Conservation (phyloP, 64 coral and sea anemone species). For the Montipora sp. region DNA sequence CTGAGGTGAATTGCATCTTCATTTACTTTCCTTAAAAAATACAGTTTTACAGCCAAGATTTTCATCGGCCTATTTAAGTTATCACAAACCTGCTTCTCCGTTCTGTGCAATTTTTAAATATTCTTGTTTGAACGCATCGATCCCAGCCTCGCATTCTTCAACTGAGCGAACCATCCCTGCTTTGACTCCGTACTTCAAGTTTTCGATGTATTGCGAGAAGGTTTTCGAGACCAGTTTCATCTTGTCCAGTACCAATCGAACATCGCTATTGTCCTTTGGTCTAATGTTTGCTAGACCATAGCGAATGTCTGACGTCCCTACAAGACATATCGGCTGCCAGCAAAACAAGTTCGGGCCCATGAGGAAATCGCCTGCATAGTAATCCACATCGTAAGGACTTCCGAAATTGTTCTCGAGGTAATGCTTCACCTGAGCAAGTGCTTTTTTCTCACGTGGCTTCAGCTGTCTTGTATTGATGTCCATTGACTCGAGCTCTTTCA, state of each 20-base stretch:
- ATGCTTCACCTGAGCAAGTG: conserved; percentile 85
- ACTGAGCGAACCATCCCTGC: conserved; percentile 62
- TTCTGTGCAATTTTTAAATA: conserved; percentile 18
- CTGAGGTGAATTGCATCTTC: too few species aligned
- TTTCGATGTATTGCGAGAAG: conserved; percentile 45
- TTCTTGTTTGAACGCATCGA: conserved; percentile 36
- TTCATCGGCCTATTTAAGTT: too few species aligned
- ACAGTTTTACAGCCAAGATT: too few species aligned
- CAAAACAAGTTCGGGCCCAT: conserved; percentile 89
- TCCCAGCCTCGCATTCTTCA: conserved; percentile 61
- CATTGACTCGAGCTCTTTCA: conserved; percentile 44
- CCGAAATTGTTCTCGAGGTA: conserved; percentile 77
- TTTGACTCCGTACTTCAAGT: conserved; percentile 54
- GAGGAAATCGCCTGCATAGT: conserved; percentile 81
- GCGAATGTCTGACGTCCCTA: not conserved
- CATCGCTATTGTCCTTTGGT: conserved; percentile 21
- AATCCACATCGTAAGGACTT: conserved; percentile 76
- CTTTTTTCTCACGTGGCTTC: conserved; percentile 91
- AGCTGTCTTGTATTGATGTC: conserved; percentile 42
- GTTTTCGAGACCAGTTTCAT: conserved; percentile 22
- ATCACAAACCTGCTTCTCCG: conserved; percentile 46
- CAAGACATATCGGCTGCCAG: conserved; percentile 57
- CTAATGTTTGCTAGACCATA: conserved; percentile 1
- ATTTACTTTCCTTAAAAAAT: too few species aligned
- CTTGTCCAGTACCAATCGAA: conserved; percentile 9